Evolutionary conservation across 2,797 vertebrate genomes (phyloP), one percentile per base, ranked within the genome.

Genomic region (Falco concolor): DNA sequence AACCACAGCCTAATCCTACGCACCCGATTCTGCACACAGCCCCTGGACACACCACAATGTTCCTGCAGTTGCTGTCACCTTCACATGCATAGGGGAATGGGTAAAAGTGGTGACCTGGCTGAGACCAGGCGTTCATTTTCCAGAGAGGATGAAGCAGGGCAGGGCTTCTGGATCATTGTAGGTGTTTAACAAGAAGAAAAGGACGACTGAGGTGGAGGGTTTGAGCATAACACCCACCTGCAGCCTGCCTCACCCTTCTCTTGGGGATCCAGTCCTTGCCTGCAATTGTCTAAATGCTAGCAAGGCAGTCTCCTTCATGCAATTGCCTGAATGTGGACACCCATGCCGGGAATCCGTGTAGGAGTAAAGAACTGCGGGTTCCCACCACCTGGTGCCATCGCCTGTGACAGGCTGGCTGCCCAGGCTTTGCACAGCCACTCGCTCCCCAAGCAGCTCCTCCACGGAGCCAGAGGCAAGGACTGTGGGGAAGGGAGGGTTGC

Each of bases 341-440:
- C 27, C 15, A 4, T 36, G 50, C 21, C 27, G 6, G 57, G 42
- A 61, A 59, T 22, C 10, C 14, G 7, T 16, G 42, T 15, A 68
- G 50, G 50, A 49, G 52, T 36, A 25, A 52, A 44, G 56, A 49
- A 20, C 5, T 42, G 30, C 19, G 34, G 50, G 25, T 38, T 76
- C 30, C 30, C 16, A 57, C 12, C 20, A 40, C 10, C 12, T 1
- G 1, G 23, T 27, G 21, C 23, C 1, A 0, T 7, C 18, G 23
- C 47, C 23, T 53, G 30, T 0, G 2, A 24, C 11, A 38, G 36
- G 24, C 49, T 75, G 42, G 44, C 19, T 64, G 64, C 24, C n/a
- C 67, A 18, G 44, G 38, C 7, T 40, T 22, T 68, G 49, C 68
- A 38, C 36, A 38, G 27, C 25, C 3, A 0, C 22, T 61, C 30